These are phyloP conservation scores for Percopsis omiscomaycus DNA, from an alignment of 2,797 vertebrate species.

Conservation along the genomic window DNA sequence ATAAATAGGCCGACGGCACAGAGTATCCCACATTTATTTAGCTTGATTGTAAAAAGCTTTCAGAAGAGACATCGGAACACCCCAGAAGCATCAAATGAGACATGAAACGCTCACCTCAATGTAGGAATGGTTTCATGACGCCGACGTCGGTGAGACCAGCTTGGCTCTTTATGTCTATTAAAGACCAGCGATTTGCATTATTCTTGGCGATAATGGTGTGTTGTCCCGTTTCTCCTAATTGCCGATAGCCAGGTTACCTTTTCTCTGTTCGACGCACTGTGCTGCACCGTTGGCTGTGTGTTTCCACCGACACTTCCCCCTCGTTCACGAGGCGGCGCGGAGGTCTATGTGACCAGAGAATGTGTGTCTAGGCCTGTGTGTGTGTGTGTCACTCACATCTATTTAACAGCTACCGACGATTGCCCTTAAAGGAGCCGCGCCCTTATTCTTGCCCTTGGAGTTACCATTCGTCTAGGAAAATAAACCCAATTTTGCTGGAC, in stretches of 20 bases:
- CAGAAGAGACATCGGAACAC: slow-evolving; percentile 2
- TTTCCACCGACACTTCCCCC: slow-evolving; percentile 14
- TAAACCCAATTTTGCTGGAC: too few relatives aligned
- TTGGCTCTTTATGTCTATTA: slow-evolving; percentile 21
- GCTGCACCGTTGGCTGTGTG: slow-evolving; percentile 38
- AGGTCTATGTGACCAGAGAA: background rate
- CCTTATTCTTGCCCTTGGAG: slow-evolving; percentile 48
- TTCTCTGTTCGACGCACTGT: slow-evolving; percentile 46
- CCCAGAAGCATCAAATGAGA: slow-evolving; percentile 29
- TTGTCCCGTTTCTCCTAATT: slow-evolving; percentile 9
- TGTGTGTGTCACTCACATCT: slow-evolving; percentile 49
- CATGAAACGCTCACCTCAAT: slow-evolving; percentile 67
- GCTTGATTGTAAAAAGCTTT: background rate
- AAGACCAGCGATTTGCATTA: slow-evolving; percentile 12
- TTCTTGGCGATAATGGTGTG: slow-evolving; percentile 1
- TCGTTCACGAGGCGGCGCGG: slow-evolving; percentile 22
- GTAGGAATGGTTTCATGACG: slow-evolving; percentile 58
- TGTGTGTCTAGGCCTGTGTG: slow-evolving; percentile 4
- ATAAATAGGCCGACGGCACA: background rate
- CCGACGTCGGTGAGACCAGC: slow-evolving; percentile 22
- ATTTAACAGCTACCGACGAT: slow-evolving; percentile 53
- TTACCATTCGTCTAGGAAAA: background rate
- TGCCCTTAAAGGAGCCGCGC: slow-evolving; percentile 70
- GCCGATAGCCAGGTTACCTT: slow-evolving; percentile 28
- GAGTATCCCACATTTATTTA: background rate